Conservation (phyloP, 2,888 invertebrate species). For the Empis stercorea region DNA sequence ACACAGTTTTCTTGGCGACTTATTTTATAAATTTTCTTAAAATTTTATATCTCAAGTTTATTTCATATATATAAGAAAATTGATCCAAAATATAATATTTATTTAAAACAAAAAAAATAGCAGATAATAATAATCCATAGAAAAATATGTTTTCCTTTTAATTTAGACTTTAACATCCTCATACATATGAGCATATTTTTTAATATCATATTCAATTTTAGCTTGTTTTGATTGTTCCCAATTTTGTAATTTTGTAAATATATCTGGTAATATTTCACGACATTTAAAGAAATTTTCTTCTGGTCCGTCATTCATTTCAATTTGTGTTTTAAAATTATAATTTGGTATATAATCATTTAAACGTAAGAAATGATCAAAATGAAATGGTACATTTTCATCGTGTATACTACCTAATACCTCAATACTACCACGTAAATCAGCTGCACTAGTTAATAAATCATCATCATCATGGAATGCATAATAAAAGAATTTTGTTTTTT, state of each 20-base stretch:
- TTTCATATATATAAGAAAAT: no score
- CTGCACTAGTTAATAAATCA: constrained; percentile 11
- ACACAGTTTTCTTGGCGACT: no score
- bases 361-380: constrained; percentile 32
- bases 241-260: constrained; percentile 18
- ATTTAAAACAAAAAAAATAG: no score
- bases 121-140: no score
- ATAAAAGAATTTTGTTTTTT: constrained; percentile 25
- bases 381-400: constrained; percentile 31
- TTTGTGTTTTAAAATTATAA: constrained; percentile 31
- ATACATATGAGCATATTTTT: constrained; percentile 29
- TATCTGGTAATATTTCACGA: constrained; percentile 20
- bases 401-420: constrained; percentile 22
- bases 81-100: no score
- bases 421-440: constrained; percentile 16
- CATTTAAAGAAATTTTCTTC: constrained; percentile 23
- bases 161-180: constrained; percentile 22
- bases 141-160: no score
- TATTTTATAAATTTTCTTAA: no score
- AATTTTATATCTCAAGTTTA: no score
- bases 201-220: constrained; percentile 31
- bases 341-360: constrained; percentile 31
- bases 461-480: constrained; percentile 27
- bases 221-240: constrained; percentile 24
- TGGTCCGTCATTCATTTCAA: constrained; percentile 27